These are phyloP conservation scores for Adrianichthys oophorus DNA, from an alignment of 2,797 vertebrate species.

Conservation along the genomic window DNA sequence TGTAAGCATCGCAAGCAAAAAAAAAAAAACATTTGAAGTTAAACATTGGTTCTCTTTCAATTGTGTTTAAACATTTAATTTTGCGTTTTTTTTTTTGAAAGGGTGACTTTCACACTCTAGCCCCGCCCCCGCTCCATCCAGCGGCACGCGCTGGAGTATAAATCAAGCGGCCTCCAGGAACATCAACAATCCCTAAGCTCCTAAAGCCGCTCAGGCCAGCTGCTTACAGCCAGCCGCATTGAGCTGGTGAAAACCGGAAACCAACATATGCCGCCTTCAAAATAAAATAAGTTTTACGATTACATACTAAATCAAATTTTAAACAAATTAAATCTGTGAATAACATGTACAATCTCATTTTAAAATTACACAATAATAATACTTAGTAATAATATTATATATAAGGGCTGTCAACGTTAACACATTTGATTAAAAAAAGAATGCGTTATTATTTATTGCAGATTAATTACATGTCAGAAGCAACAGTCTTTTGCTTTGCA, in stretches of 20 bases:
- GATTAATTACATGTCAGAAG: too few relatives aligned
- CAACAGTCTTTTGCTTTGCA: too few relatives aligned
- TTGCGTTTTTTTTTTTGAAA: not conserved
- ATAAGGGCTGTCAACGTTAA: too few relatives aligned
- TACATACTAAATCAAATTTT: not conserved
- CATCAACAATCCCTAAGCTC: slow-evolving; percentile 67
- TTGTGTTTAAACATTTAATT: not conserved
- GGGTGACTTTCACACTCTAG: not conserved
- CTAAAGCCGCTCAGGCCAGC: slow-evolving; percentile 28
- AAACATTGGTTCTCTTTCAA: not conserved
- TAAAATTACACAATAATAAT: too few relatives aligned
- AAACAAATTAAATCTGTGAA: too few relatives aligned
- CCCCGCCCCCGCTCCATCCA: slow-evolving; percentile 28
- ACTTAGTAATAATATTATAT: too few relatives aligned
- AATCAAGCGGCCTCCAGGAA: slow-evolving; percentile 50
- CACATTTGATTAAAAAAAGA: too few relatives aligned
- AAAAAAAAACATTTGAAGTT: too few relatives aligned
- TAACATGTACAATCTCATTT: too few relatives aligned
- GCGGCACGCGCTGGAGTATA: not conserved
- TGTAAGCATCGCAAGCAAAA: too few relatives aligned
- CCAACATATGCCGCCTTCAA: not conserved
- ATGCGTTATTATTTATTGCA: too few relatives aligned
- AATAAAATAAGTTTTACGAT: slow-evolving; percentile 1
- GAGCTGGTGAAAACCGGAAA: slow-evolving; percentile 4
- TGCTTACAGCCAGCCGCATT: not conserved